phyloP scores from a whole-genome alignment of 2,888 invertebrate genomes.

The Cloeon dipterum region DNA sequence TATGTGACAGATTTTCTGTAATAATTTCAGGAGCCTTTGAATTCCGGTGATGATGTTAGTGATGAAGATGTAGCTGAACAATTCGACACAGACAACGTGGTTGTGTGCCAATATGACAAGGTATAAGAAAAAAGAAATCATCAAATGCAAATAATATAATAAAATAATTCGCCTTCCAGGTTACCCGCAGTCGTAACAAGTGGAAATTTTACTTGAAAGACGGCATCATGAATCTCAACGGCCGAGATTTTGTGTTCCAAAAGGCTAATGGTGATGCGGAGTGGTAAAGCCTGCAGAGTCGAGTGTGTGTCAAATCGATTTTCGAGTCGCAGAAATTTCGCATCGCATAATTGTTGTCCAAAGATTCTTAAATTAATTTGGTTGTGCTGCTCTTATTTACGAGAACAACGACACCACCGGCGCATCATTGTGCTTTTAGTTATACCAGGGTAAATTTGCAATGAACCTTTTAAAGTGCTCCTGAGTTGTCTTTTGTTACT shows the following conservation, averaged over 20 bases:
- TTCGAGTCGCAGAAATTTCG: no score
- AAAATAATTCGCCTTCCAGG: constrained; percentile 28
- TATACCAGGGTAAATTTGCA: no score
- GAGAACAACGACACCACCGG: no score
- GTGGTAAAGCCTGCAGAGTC: no score
- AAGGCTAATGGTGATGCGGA: constrained; percentile 98
- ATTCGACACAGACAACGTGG: constrained; percentile 97
- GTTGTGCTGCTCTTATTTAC: no score
- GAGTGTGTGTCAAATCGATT: no score
- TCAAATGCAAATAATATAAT: background rate
- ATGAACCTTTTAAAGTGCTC: no score
- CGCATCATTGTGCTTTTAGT: no score
- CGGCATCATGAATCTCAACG: constrained; percentile 97
- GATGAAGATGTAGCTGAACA: constrained; percentile 87
- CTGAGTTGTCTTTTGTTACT: no score
- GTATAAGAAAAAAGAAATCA: constrained; percentile 27
- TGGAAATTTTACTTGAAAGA: constrained; percentile 99
- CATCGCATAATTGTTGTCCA: no score
- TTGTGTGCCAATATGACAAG: constrained; percentile 99
- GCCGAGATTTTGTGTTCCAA: constrained; percentile 97
- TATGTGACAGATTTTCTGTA: constrained; percentile 1
- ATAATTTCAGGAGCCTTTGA: constrained; percentile 56
- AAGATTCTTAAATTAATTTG: no score
- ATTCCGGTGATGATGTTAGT: constrained; percentile 92
- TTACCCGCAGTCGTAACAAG: constrained; percentile 91